Conservation (phyloP, 2,888 invertebrate species). For the Heliconius cydno region DNA sequence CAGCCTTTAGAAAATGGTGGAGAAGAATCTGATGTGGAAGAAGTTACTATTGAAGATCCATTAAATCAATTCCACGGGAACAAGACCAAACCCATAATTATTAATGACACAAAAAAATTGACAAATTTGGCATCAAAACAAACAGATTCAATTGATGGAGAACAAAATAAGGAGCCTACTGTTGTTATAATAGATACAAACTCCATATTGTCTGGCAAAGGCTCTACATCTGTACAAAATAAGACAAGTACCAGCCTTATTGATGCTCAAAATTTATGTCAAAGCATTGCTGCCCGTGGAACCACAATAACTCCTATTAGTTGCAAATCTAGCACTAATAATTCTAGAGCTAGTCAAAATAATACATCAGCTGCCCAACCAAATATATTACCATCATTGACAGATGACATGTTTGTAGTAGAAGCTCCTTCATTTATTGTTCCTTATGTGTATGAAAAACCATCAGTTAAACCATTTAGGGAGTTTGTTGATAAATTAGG, state of each 20-base stretch:
- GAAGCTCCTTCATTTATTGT: slow-evolving; percentile 97
- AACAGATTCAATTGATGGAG: slow-evolving; percentile 64
- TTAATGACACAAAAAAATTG: slow-evolving; percentile 89
- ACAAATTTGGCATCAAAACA: slow-evolving; percentile 87
- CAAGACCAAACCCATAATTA: slow-evolving; percentile 83
- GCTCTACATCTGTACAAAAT: slow-evolving; percentile 54
- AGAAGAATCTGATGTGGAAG: slow-evolving; percentile 85
- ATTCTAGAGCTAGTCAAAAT: slow-evolving; percentile 49
- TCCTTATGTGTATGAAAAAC: slow-evolving; percentile 96
- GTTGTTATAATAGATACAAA: slow-evolving; percentile 94
- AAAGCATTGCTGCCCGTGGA: slow-evolving; percentile 78
- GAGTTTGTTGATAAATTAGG: slow-evolving; percentile 88
- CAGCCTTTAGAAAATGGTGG: slow-evolving; percentile 79
- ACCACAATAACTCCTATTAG: slow-evolving; percentile 83
- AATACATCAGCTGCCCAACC: slow-evolving; percentile 60
- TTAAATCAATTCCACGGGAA: slow-evolving; percentile 69
- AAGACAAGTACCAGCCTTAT: slow-evolving; percentile 60
- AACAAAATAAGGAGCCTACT: slow-evolving; percentile 88
- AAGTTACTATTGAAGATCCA: slow-evolving; percentile 88
- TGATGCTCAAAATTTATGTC: slow-evolving; percentile 74
- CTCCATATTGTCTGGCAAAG: slow-evolving; percentile 81
- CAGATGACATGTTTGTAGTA: slow-evolving; percentile 96
- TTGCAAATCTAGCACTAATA: slow-evolving; percentile 57
- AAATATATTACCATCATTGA: slow-evolving; percentile 89
- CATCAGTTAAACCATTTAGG: slow-evolving; percentile 90